Base-by-base conservation (phyloP, 2,113 vertebrate species). In the Myotis brandtii region DNA sequence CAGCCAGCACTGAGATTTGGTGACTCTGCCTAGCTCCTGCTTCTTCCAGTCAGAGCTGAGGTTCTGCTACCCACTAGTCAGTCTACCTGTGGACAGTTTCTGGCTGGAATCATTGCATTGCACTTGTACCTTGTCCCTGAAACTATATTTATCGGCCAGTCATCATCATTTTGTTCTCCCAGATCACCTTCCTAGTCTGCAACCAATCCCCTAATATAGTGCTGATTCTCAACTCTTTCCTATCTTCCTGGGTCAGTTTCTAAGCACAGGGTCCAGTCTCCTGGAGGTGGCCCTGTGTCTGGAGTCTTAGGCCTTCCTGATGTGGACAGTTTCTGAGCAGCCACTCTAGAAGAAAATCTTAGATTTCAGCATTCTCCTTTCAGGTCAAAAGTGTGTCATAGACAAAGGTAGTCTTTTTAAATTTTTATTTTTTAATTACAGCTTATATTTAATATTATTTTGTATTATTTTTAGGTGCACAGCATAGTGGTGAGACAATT, bases 281-380 rank as follows among this genome's bases (percentile, higher is more conserved):
- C 30, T 52, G 4, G 4, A 9, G 4, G 9, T 73, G 9, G 30
- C 2, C 12, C 37, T 32, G 5, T 34, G 9, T 21, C 17, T 9
- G 13, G 3, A 25, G 14, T n/a, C 75, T 72, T 17, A 8, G 52
- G 48, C 10, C 34, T 86, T 87, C 43, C 50, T 48, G 12, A 32
- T 32, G 12, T 73, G 30, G 34, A 21, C 21, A 62, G 21, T 88
- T 32, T 54, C 75, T 82, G 5, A 64, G 66, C 8, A 91, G 6
- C 30, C 6, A 43, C 46, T 56, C 20, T 48, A 34, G 21, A 21
- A 40, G 32, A 54, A 77, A 73, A 5, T 69, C 5, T 86, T 48
- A 69, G 30, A 73, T 75, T 43, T 87, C 80, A 80, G 48, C 12
- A 62, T 84, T 86, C 23, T 56, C 43, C 4, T 89, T 75, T 82